These are phyloP conservation scores for Malurus melanocephalus DNA, from an alignment of 2,113 vertebrate genomes.

Conservation along the genomic window DNA sequence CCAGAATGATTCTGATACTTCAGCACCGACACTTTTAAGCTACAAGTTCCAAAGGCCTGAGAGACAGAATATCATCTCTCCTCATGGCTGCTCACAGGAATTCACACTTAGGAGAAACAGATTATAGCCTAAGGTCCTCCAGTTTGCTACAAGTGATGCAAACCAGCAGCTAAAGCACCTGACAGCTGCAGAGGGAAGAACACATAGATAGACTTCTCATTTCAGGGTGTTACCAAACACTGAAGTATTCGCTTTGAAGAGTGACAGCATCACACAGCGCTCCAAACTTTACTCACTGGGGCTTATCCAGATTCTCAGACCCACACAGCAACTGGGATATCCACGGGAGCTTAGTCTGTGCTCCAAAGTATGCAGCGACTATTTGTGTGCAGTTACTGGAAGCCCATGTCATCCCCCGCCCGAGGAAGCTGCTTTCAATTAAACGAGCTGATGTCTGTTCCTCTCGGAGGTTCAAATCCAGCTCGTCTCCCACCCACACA, in stretches of 20 bases:
- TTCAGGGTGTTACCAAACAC: conserved; percentile 33
- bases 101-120: background rate
- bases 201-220: background rate
- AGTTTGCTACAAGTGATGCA: background rate
- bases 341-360: conserved; percentile 23
- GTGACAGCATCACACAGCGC: background rate
- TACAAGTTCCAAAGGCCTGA: background rate
- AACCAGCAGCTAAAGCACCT: conserved; percentile 41
- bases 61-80: background rate
- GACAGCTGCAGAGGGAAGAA: conserved; percentile 23
- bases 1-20: background rate
- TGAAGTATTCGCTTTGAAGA: conserved; percentile 39
- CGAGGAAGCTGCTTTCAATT: conserved; percentile 76
- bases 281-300: background rate
- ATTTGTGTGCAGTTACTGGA: conserved; percentile 31
- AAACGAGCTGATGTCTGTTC: conserved; percentile 68
- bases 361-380: background rate
- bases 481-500: conserved; percentile 73
- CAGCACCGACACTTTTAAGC: background rate
- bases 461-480: conserved; percentile 69
- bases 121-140: background rate
- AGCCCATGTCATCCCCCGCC: conserved; percentile 19
- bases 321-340: conserved; percentile 7
- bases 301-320: conserved; percentile 30
- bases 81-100: background rate